Evolutionary conservation across 2,113 vertebrate species (phyloP).

Genomic region (Dolichallabes microphthalmus): DNA sequence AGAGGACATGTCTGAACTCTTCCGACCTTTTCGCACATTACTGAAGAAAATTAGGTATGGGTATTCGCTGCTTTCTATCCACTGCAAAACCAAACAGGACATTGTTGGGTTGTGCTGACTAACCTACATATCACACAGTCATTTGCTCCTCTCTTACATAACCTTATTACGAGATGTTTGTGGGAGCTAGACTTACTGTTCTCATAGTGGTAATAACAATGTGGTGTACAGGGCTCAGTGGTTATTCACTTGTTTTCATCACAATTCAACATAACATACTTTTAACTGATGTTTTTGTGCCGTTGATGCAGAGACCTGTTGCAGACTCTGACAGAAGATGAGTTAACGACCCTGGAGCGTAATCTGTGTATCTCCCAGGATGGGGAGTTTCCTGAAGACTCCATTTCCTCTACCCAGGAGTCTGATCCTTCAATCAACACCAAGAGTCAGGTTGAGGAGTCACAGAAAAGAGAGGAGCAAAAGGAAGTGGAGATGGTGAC

Average conservation of each 20-base stretch:
- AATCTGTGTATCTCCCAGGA: slow-evolving; percentile 95
- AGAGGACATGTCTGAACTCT: slow-evolving; percentile 97
- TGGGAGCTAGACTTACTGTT: not conserved
- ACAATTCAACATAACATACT: not conserved
- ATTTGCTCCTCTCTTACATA: not conserved
- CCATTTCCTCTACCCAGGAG: slow-evolving; percentile 54
- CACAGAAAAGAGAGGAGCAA: slow-evolving; percentile 27
- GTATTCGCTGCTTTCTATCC: not conserved
- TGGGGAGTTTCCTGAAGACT: slow-evolving; percentile 69
- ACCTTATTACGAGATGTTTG: not conserved
- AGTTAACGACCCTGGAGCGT: slow-evolving; percentile 82
- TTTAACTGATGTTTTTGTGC: slow-evolving; percentile 10
- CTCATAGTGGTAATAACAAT: slow-evolving; percentile 13
- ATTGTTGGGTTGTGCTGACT: not conserved
- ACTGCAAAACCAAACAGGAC: not conserved
- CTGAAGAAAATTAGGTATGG: slow-evolving; percentile 91
- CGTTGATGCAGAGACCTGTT: slow-evolving; percentile 81
- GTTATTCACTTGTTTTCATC: not conserved
- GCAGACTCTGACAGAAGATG: slow-evolving; percentile 87
- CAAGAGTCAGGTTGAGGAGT: slow-evolving; percentile 45
- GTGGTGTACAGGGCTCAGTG: slow-evolving; percentile 10
- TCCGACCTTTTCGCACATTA: slow-evolving; percentile 93
- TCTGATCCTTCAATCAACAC: slow-evolving; percentile 55
- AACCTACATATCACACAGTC: not conserved
- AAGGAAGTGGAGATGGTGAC: slow-evolving; percentile 50